Percentiles rank a stretch among this genome's conserved stretches.
These are phyloP conservation scores for Zaprionus camerounensis DNA, from an alignment of 1,140 invertebrate genomes.

Conservation along the genomic window DNA sequence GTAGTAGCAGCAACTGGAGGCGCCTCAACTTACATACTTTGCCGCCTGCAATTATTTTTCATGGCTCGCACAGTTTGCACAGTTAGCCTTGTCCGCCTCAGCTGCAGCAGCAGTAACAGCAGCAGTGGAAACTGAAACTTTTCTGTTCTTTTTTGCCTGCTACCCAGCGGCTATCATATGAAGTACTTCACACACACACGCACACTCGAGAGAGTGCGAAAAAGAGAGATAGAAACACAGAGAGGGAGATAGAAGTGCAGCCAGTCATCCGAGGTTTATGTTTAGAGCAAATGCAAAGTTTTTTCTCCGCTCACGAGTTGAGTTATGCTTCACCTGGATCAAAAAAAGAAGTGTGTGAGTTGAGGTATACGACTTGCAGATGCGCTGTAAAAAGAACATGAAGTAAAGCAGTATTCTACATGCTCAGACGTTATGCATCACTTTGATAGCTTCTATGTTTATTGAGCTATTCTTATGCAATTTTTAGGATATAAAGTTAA, in stretches of 20 bases:
- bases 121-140: slow-evolving; percentile 23
- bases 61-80: slow-evolving; percentile 24
- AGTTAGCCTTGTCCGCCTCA: slow-evolving; percentile 26
- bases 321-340: slow-evolving; percentile 24
- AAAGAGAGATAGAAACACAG: too few species aligned
- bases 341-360: not conserved
- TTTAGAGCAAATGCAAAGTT: slow-evolving; percentile 38
- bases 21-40: slow-evolving; percentile 21
- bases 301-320: slow-evolving; percentile 23
- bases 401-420: not conserved
- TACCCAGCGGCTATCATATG: slow-evolving; percentile 30
- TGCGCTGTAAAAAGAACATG: not conserved
- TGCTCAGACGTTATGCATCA: not conserved
- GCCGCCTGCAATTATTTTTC: slow-evolving; percentile 46
- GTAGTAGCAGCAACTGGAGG: slow-evolving; percentile 13
- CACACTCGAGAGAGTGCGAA: slow-evolving; percentile 3
- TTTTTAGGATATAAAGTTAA: not conserved
- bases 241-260: not conserved
- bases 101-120: slow-evolving; percentile 10
- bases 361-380: not conserved
- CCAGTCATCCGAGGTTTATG: slow-evolving; percentile 23
- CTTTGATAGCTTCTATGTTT: not conserved
- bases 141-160: slow-evolving; percentile 9
- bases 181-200: slow-evolving; percentile 18
- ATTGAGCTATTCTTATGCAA: not conserved